Conservation (phyloP, 2,797 vertebrate genomes). For the Carcharodon carcharias region DNA sequence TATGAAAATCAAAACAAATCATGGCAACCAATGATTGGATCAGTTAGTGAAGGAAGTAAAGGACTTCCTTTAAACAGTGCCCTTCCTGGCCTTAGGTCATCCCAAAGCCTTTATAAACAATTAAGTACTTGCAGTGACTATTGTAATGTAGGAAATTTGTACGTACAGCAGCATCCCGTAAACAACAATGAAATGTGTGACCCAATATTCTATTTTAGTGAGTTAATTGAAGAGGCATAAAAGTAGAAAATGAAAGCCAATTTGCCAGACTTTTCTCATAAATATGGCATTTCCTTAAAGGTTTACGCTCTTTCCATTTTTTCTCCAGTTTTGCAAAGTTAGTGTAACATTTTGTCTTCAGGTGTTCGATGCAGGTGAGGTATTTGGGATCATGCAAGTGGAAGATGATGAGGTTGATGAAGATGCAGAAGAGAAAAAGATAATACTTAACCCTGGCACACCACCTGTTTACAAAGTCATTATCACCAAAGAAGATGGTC, state of each 20-base stretch:
- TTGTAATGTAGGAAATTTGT: not conserved
- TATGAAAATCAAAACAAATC: not conserved
- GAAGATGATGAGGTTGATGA: constrained; percentile 50
- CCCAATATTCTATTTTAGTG: not conserved
- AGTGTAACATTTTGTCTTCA: constrained; percentile 44
- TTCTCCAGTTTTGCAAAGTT: not conserved
- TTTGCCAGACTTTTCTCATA: not conserved
- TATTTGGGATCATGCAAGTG: constrained; percentile 83
- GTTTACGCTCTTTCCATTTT: too few species aligned
- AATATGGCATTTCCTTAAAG: not conserved
- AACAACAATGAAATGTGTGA: not conserved
- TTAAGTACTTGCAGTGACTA: not conserved
- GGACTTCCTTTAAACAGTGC: not conserved
- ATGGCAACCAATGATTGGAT: not conserved
- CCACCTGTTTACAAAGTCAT: constrained; percentile 74
- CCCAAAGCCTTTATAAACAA: not conserved
- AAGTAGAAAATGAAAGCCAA: not conserved
- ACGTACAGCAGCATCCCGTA: not conserved
- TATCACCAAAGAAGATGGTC: constrained; percentile 71
- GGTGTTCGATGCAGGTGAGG: constrained; percentile 87
- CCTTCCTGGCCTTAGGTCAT: too few species aligned
- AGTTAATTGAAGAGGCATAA: not conserved
- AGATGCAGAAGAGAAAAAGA: constrained; percentile 48
- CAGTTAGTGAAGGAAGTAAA: not conserved
- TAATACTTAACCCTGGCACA: constrained; percentile 51